Conservation (phyloP, 2,113 vertebrate genomes). For the Myiopsitta monachus region DNA sequence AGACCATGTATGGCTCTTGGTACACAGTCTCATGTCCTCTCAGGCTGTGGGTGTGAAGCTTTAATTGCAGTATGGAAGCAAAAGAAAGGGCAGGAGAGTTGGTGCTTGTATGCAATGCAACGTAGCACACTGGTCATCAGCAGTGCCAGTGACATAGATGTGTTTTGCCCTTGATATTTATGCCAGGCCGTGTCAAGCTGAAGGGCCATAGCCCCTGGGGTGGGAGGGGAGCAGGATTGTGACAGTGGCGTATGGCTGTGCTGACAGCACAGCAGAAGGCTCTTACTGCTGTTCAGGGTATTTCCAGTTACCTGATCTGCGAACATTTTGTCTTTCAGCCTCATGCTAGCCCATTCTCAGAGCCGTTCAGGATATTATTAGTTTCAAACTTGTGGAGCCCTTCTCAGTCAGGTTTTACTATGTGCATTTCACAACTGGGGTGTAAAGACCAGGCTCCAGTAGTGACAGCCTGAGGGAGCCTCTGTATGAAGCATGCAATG, state of each 20-base stretch:
- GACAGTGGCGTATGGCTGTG: neutral
- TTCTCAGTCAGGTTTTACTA: neutral
- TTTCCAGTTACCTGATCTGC: neutral
- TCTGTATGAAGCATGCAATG: neutral
- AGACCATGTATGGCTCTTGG: neutral
- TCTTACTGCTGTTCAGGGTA: neutral
- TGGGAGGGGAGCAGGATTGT: neutral
- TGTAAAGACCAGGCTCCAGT: neutral
- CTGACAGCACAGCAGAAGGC: neutral
- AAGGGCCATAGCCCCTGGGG: neutral
- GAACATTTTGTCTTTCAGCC: neutral
- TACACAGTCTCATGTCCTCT: fast-evolving
- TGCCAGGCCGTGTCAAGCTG: neutral
- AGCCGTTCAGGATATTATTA: neutral
- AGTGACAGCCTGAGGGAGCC: neutral
- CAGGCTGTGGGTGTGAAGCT: fast-evolving
- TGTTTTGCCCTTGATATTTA: fast-evolving
- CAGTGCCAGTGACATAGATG: fast-evolving
- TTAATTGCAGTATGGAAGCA: neutral
- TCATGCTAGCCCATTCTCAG: neutral
- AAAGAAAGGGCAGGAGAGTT: neutral
- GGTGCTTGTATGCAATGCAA: neutral
- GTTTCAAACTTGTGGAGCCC: neutral
- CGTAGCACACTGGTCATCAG: fast-evolving
- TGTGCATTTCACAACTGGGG: neutral